Conservation (phyloP, 1,140 invertebrate species). For the Platyscapa corneri region DNA sequence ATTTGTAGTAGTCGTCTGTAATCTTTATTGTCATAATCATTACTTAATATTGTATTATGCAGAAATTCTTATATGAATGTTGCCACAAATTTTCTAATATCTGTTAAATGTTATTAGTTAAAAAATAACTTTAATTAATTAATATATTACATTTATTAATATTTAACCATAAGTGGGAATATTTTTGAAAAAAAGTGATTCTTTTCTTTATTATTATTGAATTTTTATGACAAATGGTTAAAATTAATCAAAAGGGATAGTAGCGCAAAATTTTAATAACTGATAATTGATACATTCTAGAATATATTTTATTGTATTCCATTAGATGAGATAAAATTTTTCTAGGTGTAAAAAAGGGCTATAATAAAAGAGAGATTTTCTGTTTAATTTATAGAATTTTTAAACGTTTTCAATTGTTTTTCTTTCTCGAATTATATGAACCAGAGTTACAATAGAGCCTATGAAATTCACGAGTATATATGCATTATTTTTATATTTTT, state of each 20-base stretch:
- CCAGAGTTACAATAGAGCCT: too few species aligned
- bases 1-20: background rate
- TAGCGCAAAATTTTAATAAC: background rate
- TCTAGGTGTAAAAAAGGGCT: background rate
- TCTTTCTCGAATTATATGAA: background rate
- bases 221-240: background rate
- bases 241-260: background rate
- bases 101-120: too few species aligned
- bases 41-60: background rate
- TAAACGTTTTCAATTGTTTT: background rate
- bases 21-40: conserved; percentile 2
- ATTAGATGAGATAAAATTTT: background rate
- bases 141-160: background rate
- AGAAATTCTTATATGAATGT: background rate
- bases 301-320: too few species aligned
- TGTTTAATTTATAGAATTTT: background rate
- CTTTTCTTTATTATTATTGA: background rate
- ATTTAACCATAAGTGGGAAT: background rate
- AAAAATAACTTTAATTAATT: background rate
- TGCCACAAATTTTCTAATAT: background rate
- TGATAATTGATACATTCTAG: background rate
- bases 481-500: too few species aligned
- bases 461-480: too few species aligned
- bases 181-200: background rate
- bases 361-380: background rate